phyloP scores from a whole-genome alignment of 92 coral and sea anemone genomes.

The Parazoanthus darwini region DNA sequence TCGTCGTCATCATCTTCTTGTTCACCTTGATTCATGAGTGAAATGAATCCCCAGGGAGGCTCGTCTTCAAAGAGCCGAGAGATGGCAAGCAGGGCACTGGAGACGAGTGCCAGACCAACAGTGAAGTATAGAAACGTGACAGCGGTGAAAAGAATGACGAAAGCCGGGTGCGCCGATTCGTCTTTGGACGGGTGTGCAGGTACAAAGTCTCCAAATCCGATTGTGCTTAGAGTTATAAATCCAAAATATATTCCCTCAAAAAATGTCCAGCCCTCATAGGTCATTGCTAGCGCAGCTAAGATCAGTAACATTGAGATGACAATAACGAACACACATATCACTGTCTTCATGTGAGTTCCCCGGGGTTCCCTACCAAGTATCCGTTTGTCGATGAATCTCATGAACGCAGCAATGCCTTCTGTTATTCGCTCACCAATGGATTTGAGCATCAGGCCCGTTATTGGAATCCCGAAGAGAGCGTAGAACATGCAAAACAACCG shows the following conservation, averaged over 20 bases:
- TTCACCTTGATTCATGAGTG: constrained; percentile 74
- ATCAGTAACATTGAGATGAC: constrained; percentile 74
- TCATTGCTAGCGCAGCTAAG: constrained; percentile 86
- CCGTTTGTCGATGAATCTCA: constrained; percentile 73
- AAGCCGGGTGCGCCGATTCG: constrained; percentile 80
- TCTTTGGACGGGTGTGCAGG: constrained; percentile 89
- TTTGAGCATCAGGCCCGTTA: constrained; percentile 97
- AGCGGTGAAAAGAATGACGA: constrained; percentile 92
- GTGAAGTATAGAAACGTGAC: constrained; percentile 96
- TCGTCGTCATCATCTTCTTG: constrained; percentile 69
- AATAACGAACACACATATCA: constrained; percentile 76
- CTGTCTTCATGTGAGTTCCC: constrained; percentile 80
- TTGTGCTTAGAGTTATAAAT: constrained; percentile 93
- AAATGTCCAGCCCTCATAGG: constrained; percentile 98
- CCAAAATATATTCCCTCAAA: constrained; percentile 98
- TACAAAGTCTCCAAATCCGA: constrained; percentile 97
- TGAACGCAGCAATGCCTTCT: constrained; percentile 82
- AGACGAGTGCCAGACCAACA: constrained; percentile 94
- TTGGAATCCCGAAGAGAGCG: constrained; percentile 98
- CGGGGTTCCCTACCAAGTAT: constrained; percentile 80
- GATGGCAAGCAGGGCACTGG: constrained; percentile 98
- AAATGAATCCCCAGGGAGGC: constrained; percentile 95
- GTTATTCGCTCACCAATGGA: constrained; percentile 97
- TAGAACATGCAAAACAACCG: constrained; percentile 92
- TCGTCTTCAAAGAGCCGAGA: constrained; percentile 97